Evolutionary conservation across 2,797 vertebrate genomes (phyloP).

Genomic region (Acanthis flammea): DNA sequence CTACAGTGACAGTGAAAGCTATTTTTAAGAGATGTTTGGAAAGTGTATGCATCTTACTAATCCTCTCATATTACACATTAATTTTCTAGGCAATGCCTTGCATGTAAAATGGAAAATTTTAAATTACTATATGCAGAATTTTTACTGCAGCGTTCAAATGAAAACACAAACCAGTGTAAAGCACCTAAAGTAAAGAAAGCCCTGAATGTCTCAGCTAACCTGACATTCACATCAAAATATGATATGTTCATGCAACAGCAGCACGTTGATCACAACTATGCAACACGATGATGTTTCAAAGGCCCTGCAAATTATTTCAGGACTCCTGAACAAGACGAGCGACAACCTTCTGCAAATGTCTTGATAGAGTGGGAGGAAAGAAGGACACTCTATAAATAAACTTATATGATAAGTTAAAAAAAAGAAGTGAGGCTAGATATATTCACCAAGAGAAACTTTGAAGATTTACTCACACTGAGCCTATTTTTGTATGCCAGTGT

Average conservation of each 20-base stretch:
- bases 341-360: constrained; percentile 47
- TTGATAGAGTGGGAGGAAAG: constrained; percentile 48
- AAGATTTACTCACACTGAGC: constrained; percentile 55
- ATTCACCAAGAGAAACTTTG: constrained; percentile 42
- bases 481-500: constrained; percentile 47
- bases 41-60: neutral
- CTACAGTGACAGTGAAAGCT: constrained; percentile 1
- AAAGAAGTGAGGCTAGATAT: neutral
- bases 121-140: neutral
- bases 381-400: constrained; percentile 57
- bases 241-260: constrained; percentile 31
- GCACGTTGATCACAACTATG: constrained; percentile 48
- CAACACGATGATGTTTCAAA: constrained; percentile 63
- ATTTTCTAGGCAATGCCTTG: neutral
- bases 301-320: constrained; percentile 64
- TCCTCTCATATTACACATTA: neutral
- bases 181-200: neutral
- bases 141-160: neutral
- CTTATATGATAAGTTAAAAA: neutral
- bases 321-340: constrained; percentile 15
- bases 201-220: neutral
- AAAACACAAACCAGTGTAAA: neutral
- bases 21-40: constrained; percentile 18
- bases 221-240: constrained; percentile 35
- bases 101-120: neutral